phyloP scores from a whole-genome alignment of 2,797 vertebrate species.

The Helostoma temminkii region DNA sequence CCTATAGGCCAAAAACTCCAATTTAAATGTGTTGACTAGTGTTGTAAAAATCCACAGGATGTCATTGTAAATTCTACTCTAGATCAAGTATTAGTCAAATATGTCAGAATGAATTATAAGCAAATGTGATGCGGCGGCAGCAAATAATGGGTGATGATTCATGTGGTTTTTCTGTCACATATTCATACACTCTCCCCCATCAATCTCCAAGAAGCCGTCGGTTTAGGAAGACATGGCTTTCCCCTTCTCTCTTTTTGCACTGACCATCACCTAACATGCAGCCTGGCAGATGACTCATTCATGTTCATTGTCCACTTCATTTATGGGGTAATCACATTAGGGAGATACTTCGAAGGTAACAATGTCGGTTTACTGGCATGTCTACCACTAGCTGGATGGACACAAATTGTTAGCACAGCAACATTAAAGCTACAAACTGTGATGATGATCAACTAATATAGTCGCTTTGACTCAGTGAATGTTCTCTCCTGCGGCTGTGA shows the following conservation, averaged over 20 bases:
- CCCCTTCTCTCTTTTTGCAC: constrained; percentile 23
- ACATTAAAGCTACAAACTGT: no score
- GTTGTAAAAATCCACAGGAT: constrained; percentile 28
- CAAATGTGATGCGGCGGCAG: constrained; percentile 49
- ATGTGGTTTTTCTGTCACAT: constrained; percentile 45
- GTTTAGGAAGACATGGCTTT: constrained; percentile 36
- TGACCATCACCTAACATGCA: constrained; percentile 12
- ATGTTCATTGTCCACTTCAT: constrained; percentile 1
- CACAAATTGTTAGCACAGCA: no score
- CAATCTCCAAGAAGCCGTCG: constrained; percentile 33
- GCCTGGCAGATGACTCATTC: constrained; percentile 3
- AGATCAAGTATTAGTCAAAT: constrained; percentile 64
- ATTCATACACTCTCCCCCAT: constrained; percentile 19
- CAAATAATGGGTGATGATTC: constrained; percentile 45
- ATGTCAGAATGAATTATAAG: constrained; percentile 60
- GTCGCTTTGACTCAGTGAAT: no score
- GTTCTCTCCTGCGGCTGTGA: no score
- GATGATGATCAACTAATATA: no score
- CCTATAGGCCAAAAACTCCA: neutral
- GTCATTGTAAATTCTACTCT: constrained; percentile 49
- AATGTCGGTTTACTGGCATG: no score
- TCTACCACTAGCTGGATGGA: no score
- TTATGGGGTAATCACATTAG: neutral
- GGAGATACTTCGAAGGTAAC: neutral
- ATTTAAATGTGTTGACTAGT: constrained; percentile 45